Evolutionary conservation across 2,888 invertebrate species (phyloP), one percentile per base, ranked within the genome.

Genomic region (Melieria omissa): DNA sequence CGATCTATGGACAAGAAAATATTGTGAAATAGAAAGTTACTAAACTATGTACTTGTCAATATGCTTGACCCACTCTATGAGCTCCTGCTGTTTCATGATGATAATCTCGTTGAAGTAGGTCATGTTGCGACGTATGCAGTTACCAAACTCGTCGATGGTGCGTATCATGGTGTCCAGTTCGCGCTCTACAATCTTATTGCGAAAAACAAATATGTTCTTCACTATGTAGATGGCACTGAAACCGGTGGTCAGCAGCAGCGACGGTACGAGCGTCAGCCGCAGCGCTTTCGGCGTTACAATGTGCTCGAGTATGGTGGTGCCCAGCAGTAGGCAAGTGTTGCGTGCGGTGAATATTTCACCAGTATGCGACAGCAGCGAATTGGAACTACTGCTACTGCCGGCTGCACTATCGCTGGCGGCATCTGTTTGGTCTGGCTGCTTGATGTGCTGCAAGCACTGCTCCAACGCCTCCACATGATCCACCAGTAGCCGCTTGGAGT

Each of bases 381-480:
- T 46, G 7, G 10, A 7, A 6, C 16, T 62, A n/a, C 44, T n/a
- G 9, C 7, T 46, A 12, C 8, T 8, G 6, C 16, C 14, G 5
- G 1, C 10, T 45, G 49, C 44, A 29, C 42, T 44, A 57, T 5
- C 12, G 10, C 8, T 66, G 65, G 2, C 16, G 29, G 46, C 54
- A 62, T 66, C 71, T 6, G 42, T 65, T 4, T 49, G 58, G 0
- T 57, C n/a, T 0, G 14, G 12, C n/a, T 71, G 60, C 42, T 76
- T 62, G 49, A 78, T 60, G 70, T 77, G 77, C 45, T 75, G 73
- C 75, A 86, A 78, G 60, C 83, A 84, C 29, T 82, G 82, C 52
- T 86, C 86, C n/a, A 86, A 75, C 0, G 84, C 83, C 73, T 87
- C 87, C 4, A 87, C 82, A 76, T 87, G 87, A 75, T 87, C 87